Evolutionary conservation across 2,888 invertebrate genomes (phyloP), one percentile per base, ranked within the genome.

Genomic region (Eristalis arbustorum): DNA sequence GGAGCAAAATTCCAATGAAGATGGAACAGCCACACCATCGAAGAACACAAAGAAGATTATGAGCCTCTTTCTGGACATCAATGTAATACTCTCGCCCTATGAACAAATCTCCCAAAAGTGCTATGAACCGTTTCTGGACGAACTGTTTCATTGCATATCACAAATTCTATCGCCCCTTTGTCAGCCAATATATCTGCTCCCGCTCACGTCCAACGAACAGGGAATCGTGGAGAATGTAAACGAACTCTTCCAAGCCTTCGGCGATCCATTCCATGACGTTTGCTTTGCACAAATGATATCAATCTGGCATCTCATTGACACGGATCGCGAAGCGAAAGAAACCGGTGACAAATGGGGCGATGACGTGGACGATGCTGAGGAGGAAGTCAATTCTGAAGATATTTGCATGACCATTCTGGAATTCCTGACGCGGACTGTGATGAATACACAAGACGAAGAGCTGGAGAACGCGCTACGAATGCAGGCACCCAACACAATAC

Each of bases 61-160:
- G 89, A 92, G 91, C 75, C 90, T 92, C 64, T 93, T 93, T 87
- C 89, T 93, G 71, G 93, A 93, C 80, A 92, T 93, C 56, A 92
- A 92, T 81, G 91, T 91, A 6, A 92, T 92, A 57, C 88, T 93
- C 23, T 91, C 91, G 13, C 92, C 92, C 71, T 91, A 92, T 81
- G 91, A 91, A 14, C 90, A 91, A 40, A 63, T 88, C 6, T 91
- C 92, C 2, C 89, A 89, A 68, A 80, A 87, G 18, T 90, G 89
- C n/a, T 91, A 91, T 85, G 88, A 89, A 25, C 78, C 87, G 5
- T 90, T 89, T 72, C 88, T 90, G 14, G 64, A 88, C 11, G 90
- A 90, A 57, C 89, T 91, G 42, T 89, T 92, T 75, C 89, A 89
- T 28, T 92, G 92, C 64, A 87, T 93, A 10, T 89, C 90, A 40